Evolutionary conservation across 2,888 invertebrate species (phyloP), one percentile per base, ranked within the genome.

Genomic region (Psylliodes chrysocephalus): DNA sequence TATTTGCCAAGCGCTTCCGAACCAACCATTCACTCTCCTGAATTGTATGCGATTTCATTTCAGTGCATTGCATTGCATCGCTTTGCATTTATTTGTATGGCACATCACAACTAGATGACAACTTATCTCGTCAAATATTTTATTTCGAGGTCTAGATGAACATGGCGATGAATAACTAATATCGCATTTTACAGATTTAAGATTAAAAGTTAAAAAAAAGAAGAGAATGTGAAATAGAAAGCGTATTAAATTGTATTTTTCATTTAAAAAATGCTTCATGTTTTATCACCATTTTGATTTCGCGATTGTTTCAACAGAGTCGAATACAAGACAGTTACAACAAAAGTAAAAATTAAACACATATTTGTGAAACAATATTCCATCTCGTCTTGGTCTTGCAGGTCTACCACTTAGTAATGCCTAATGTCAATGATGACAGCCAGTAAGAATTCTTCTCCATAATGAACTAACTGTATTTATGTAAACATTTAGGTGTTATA

Each of bases 391-490:
- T 56, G 46, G 56, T 51, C 54, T 49, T 56, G 46, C 64, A 60
- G 55, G 64, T 60, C 60, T 60, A 57, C 69, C 66, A 69, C 69
- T 69, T 69, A 68, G 66, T 63, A 55, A 30, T 35, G 56, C 44
- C 49, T 49, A 68, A 62, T 64, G 68, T 66, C 62, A 64, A 69
- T 63, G 64, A 19, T 59, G 42, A 40, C 61, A 54, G 56, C 69
- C 69, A 69, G 64, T 69, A 56, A 65, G 64, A 65, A 56, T 42
- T 18, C 64, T 60, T 47, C 64, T 60, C 64, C 63, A 67, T 67
- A 67, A 63, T 60, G 54, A 66, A 63, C 66, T 69, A 69, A 69
- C 69, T 67, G 69, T 65, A 60, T 67, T 67, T 63, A 53, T 57
- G 63, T 63, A 60, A 69, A 67, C 67, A 67, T 44, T 25, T 25